phyloP scores from a whole-genome alignment of 2,797 vertebrate genomes.

The Lacerta agilis region DNA sequence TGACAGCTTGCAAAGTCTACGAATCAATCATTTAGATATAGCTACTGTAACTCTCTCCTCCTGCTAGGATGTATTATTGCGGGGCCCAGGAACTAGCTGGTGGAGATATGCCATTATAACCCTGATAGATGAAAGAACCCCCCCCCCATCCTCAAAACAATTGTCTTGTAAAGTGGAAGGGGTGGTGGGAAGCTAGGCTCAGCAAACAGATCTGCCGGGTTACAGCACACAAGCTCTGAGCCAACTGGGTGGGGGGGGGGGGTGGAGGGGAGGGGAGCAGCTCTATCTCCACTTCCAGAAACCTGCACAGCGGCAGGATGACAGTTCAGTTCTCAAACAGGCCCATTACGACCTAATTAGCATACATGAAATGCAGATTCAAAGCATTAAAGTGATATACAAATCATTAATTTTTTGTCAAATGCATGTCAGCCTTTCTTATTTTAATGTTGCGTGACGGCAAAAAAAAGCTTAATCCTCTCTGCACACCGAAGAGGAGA shows the following conservation, averaged over 20 bases:
- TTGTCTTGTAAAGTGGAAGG: conserved; percentile 57
- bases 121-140: conserved; percentile 79
- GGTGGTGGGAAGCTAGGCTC: conserved; percentile 51
- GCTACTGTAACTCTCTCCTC: conserved; percentile 38
- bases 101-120: conserved; percentile 80
- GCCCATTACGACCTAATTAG: conserved; percentile 84
- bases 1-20: conserved; percentile 78
- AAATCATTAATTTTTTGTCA: conserved; percentile 89
- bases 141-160: conserved; percentile 77
- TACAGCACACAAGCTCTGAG: conserved; percentile 71
- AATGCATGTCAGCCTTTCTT: conserved; percentile 80
- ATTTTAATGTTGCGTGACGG: conserved; percentile 85
- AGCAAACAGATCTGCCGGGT: conserved; percentile 75
- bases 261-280: conserved; percentile 62
- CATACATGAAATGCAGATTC: conserved; percentile 87
- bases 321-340: conserved; percentile 84
- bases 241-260: conserved; percentile 67
- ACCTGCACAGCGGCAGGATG: conserved; percentile 75
- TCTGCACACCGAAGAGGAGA: conserved; percentile 76
- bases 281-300: conserved; percentile 77
- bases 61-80: conserved; percentile 68
- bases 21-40: conserved; percentile 80
- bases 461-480: conserved; percentile 77
- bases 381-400: conserved; percentile 85
- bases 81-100: conserved; percentile 77